Evolutionary conservation across 2,113 vertebrate genomes (phyloP), one percentile per base, ranked within the genome.

Genomic region (Corythornis cristatus): DNA sequence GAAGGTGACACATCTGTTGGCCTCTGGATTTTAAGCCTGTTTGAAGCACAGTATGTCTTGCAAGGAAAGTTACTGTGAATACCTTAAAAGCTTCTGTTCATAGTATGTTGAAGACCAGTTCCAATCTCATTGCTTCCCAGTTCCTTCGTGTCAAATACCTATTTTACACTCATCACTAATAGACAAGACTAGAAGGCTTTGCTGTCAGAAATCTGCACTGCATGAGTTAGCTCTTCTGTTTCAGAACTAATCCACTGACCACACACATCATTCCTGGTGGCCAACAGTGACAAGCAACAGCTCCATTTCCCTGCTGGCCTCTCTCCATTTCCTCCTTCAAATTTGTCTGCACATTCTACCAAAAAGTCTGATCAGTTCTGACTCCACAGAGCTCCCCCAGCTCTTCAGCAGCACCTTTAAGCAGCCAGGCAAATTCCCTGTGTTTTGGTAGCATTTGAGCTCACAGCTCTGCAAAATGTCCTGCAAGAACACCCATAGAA

Each of bases 41-140:
- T 62, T 65, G 43, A 75, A 74, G 51, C 43, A 82, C 56, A 50
- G 51, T 15, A 6, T n/a, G 28, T 33, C 43, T 31, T 18, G 37
- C 16, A 42, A 64, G 17, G 31, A 43, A 40, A 81, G 33, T 33
- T 78, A 23, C 64, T 28, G 11, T 1, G 1, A 51, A 35, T 25
- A 60, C 17, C 26, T 57, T 21, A 19, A 42, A 80, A 25, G 3
- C 14, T 42, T 72, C 67, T 75, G 15, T 53, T 76, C 48, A 25
- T 5, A 17, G 12, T 2, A 2, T 1, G 0, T 15, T 33, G 21
- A 57, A 74, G n/a, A 58, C 43, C 10, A 1, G 2, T 8, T 71
- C 33, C 61, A 67, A 17, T 4, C 28, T 22, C 43, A n/a, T 11
- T 56, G 57, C 48, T 67, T 54, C 48, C n/a, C 12, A 71, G 23